These are phyloP conservation scores for Lagorchestes hirsutus DNA, from an alignment of 2,797 vertebrate species.

Conservation along the genomic window DNA sequence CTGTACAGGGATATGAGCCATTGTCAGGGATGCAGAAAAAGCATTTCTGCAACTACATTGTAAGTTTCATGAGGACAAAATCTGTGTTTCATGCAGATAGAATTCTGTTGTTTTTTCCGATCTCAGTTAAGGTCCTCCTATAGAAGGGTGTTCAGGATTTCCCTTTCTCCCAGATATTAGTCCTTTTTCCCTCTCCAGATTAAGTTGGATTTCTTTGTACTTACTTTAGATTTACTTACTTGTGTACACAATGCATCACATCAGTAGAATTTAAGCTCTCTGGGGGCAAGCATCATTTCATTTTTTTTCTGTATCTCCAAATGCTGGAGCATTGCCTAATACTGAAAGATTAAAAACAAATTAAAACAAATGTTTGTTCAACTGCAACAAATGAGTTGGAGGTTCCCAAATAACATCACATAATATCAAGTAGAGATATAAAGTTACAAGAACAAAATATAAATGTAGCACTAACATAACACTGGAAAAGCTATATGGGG, in stretches of 20 bases:
- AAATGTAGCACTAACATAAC: background rate
- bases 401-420: background rate
- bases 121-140: background rate
- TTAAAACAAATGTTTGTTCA: background rate
- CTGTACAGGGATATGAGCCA: background rate
- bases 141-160: background rate
- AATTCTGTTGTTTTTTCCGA: background rate
- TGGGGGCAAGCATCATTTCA: background rate
- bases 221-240: background rate
- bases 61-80: background rate
- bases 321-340: background rate
- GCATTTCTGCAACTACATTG: background rate
- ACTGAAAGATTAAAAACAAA: background rate
- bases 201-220: background rate
- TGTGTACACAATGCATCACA: background rate
- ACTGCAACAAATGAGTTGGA: background rate
- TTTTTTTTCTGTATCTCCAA: background rate
- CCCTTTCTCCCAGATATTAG: background rate
- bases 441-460: background rate
- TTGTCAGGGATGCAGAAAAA: background rate
- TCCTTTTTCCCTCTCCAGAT: background rate
- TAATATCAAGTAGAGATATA: background rate
- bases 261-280: background rate
- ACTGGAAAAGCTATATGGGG: background rate
- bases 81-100: background rate